phyloP scores from a whole-genome alignment of 2,797 vertebrate genomes.

The Sebastes hubbsi region DNA sequence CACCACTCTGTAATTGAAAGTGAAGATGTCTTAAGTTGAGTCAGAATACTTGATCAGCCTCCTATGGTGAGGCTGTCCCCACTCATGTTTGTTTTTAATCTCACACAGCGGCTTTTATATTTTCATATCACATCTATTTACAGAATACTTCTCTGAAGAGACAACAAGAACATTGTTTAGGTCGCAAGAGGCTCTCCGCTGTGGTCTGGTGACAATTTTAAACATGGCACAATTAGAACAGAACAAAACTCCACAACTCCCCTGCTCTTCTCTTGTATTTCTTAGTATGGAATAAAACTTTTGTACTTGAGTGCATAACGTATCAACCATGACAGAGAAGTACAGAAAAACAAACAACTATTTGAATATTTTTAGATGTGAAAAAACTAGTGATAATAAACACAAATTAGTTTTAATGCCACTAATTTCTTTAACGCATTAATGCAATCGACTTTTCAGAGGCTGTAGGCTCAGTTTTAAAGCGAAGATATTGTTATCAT shows the following conservation, averaged over 20 bases:
- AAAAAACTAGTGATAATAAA: neutral
- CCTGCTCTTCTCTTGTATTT: neutral
- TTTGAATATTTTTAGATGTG: neutral
- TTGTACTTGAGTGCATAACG: neutral
- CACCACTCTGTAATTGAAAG: neutral
- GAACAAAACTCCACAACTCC: conserved; percentile 32
- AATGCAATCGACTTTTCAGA: no score
- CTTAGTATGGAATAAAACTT: conserved; percentile 26
- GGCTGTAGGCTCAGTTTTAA: no score
- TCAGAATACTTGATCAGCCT: conserved; percentile 33
- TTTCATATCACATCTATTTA: conserved; percentile 44
- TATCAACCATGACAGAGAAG: neutral
- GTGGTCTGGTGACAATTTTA: conserved; percentile 41
- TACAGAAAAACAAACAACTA: neutral
- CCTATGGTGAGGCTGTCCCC: neutral
- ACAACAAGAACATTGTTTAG: conserved; percentile 30
- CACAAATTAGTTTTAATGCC: no score
- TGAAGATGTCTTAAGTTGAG: conserved; percentile 11
- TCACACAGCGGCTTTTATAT: conserved; percentile 18
- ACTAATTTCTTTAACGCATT: no score
- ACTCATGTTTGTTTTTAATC: conserved; percentile 19
- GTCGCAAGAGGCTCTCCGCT: conserved; percentile 24
- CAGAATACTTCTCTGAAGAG: conserved; percentile 16
- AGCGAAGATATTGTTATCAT: no score
- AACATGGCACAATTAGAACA: conserved; percentile 41